Evolutionary conservation across 92 coral and sea anemone species (phyloP).

Genomic region (Actinernus sp.): DNA sequence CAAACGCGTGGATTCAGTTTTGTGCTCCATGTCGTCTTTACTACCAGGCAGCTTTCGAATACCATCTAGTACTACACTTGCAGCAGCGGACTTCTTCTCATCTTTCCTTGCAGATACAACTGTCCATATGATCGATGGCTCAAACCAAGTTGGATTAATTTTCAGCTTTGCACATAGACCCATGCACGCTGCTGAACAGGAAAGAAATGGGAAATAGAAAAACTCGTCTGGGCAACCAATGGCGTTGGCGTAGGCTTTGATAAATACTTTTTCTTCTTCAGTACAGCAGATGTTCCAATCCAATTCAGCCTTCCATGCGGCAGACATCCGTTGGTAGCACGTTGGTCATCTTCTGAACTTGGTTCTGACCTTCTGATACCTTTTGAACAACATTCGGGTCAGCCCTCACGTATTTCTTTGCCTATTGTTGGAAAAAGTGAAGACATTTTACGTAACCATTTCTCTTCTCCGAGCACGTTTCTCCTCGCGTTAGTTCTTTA

Average conservation of each 20-base stretch:
- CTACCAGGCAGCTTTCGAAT: conserved; percentile 2
- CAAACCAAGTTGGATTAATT: conserved; percentile 8
- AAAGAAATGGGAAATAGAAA: conserved; percentile 13
- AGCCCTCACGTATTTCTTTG: too few species aligned
- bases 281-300: too few species aligned
- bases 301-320: too few species aligned
- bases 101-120: conserved; percentile 10
- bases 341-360: too few species aligned
- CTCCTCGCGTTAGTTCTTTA: too few species aligned
- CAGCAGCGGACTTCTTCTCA: conserved; percentile 18
- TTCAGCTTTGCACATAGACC: conserved; percentile 2
- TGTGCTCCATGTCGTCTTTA: background rate
- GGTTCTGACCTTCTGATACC: too few species aligned
- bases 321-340: too few species aligned
- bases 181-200: conserved; percentile 11
- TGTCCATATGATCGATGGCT: conserved; percentile 16
- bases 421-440: too few species aligned
- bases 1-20: conserved; percentile 6
- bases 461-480: too few species aligned
- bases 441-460: too few species aligned
- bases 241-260: conserved; percentile 11
- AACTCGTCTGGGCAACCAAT: conserved; percentile 19
- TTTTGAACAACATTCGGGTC: too few species aligned
- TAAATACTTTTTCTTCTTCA: too few species aligned
- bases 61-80: conserved; percentile 12